Evolutionary conservation across 2,113 vertebrate species (phyloP).

Genomic region (Rhynchopsitta pachyrhyncha): DNA sequence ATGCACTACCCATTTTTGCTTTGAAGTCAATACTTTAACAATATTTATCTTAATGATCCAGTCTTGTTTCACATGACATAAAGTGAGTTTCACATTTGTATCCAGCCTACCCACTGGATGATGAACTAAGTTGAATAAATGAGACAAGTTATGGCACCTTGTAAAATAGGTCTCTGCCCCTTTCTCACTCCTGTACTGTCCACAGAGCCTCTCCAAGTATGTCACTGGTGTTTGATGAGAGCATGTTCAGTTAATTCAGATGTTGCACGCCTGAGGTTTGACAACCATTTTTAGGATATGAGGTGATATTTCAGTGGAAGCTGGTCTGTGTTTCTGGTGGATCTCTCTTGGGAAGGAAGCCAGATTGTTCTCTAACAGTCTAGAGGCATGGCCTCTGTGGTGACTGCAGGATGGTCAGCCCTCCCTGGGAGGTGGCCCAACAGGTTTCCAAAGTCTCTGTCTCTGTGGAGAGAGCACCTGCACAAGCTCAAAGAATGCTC

Average conservation of each 20-base stretch:
- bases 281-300: neutral
- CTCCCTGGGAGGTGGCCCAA: neutral
- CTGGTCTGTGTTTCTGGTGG: neutral
- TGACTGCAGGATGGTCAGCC: neutral
- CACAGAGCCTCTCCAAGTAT: neutral
- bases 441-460: neutral
- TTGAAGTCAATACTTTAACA: neutral
- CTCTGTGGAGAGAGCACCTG: neutral
- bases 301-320: neutral
- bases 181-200: neutral
- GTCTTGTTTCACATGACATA: neutral
- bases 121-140: neutral
- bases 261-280: neutral
- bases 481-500: neutral
- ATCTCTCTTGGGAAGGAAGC: neutral
- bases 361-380: neutral
- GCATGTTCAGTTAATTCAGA: neutral
- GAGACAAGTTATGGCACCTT: rapidly evolving
- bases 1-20: neutral
- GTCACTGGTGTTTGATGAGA: neutral
- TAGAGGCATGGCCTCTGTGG: rapidly evolving
- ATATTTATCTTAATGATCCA: neutral
- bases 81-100: neutral
- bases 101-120: rapidly evolving
- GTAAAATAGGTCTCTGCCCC: neutral